Conservation (phyloP, 2,113 vertebrate genomes). For the Microtus oregoni region DNA sequence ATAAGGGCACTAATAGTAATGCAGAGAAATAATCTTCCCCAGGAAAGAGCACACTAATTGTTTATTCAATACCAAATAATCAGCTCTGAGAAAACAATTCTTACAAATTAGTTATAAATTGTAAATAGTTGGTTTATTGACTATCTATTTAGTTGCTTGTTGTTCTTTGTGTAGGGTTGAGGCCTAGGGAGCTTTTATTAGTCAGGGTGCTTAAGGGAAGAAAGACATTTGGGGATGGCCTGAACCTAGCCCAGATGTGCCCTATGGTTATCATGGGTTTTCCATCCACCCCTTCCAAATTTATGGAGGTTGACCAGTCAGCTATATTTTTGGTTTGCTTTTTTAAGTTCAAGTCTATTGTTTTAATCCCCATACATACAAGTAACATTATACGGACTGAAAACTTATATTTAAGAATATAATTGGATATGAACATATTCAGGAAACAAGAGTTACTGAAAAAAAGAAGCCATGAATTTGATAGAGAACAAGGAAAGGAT, state of each 20-base stretch:
- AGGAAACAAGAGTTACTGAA: neutral
- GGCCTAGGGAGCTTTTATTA: neutral
- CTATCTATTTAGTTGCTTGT: neutral
- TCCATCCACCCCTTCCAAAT: neutral
- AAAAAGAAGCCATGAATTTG: neutral
- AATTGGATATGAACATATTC: neutral
- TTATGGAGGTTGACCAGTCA: neutral
- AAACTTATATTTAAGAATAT: neutral
- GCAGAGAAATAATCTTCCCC: too few species aligned
- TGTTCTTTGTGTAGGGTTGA: neutral
- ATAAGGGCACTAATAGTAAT: neutral
- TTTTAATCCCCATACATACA: neutral
- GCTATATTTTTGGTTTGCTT: neutral
- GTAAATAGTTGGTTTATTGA: too few species aligned
- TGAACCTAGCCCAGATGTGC: neutral
- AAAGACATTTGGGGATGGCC: neutral
- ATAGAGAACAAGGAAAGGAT: neutral
- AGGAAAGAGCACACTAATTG: too few species aligned
- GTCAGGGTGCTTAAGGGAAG: neutral
- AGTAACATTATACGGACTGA: neutral
- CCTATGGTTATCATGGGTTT: neutral
- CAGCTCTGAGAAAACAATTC: too few species aligned
- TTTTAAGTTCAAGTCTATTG: neutral
- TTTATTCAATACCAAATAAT: too few species aligned
- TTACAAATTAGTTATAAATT: too few species aligned